Base-by-base conservation (phyloP, 2,888 invertebrate genomes). In the Smittia aterrima region DNA sequence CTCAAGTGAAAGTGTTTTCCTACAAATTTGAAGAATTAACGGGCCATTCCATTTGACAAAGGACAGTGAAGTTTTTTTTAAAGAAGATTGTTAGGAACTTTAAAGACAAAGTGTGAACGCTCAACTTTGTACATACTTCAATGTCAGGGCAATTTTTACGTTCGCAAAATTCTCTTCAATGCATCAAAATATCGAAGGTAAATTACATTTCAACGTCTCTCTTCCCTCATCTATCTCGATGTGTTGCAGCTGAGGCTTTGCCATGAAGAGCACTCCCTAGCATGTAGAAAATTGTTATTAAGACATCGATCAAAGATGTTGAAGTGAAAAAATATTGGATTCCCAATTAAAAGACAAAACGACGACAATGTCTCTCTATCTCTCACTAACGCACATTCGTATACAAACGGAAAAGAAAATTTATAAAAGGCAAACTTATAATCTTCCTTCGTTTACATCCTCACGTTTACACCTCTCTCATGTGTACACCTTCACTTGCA, bases 381-480 rank as follows among this genome's bases (percentile, higher is more conserved):
- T 58, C 58, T 58, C 58, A 13, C n/a, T 22, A 20, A 58, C 58
- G 58, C 58, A 58, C 58, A 58, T 58, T 58, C 13, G 22, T 20
- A 58, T 58, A 58, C 22, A 47, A 47, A 58, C 22, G 22, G 47
- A 13, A 47, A 47, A 16, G 11, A 47, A 47, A 16, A 47, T n/a
- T 47, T 3, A 47, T n/a, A 58, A 22, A 58, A 58, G 58, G 13
- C 18, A 58, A 58, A 58, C 9, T 20, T 58, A 22, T 13, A 58
- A 58, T 47, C 47, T 16, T n/a, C 16, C 47, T 47, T 47, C 11
- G 4, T 3, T 16, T 47, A n/a, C 47, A 47, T 47, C 47, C 16
- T 47, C n/a, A 47, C 47, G 47, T n/a, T 9, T 32, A 3, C 32
- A 11, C 11, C n/a, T n/a, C 6, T 11, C 47, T 47, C 47, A 47